phyloP scores from a whole-genome alignment of 2,888 invertebrate species.

The Dryadula phaetusa region DNA sequence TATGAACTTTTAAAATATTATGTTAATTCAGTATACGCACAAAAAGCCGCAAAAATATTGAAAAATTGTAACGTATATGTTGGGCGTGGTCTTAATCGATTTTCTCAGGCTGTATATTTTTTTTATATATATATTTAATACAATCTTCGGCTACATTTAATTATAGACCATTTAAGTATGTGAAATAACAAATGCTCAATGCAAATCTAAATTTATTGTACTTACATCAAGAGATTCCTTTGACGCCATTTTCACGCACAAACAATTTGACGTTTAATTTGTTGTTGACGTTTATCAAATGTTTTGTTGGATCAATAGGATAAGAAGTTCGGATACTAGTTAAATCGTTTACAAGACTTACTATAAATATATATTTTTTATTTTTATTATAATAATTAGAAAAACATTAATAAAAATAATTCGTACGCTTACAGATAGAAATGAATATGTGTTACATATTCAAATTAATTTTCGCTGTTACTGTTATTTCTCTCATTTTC shows the following conservation, averaged over 20 bases:
- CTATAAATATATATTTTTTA: neutral
- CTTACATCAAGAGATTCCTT: slow-evolving; percentile 83
- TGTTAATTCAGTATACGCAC: slow-evolving; percentile 31
- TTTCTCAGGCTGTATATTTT: slow-evolving; percentile 22
- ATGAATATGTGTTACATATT: neutral
- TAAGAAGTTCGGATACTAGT: slow-evolving; percentile 54
- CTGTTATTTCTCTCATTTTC: neutral
- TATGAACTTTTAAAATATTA: neutral
- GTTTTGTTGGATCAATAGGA: slow-evolving; percentile 64
- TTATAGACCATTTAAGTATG: neutral
- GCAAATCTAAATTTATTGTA: slow-evolving; percentile 55
- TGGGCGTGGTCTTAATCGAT: slow-evolving; percentile 44
- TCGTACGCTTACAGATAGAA: neutral
- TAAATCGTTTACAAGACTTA: neutral
- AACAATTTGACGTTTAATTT: slow-evolving; percentile 69
- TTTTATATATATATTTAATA: neutral
- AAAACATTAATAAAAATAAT: neutral
- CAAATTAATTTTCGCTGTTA: neutral
- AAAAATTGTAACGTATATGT: slow-evolving; percentile 24
- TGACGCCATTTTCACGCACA: slow-evolving; percentile 83
- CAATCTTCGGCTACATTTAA: neutral
- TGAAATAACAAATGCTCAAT: neutral
- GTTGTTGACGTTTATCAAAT: slow-evolving; percentile 53
- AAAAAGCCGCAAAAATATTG: slow-evolving; percentile 39
- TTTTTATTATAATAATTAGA: neutral